Evolutionary conservation across 2,797 vertebrate species (phyloP), one percentile per base, ranked within the genome.

Genomic region (Notolabrus celidotus): DNA sequence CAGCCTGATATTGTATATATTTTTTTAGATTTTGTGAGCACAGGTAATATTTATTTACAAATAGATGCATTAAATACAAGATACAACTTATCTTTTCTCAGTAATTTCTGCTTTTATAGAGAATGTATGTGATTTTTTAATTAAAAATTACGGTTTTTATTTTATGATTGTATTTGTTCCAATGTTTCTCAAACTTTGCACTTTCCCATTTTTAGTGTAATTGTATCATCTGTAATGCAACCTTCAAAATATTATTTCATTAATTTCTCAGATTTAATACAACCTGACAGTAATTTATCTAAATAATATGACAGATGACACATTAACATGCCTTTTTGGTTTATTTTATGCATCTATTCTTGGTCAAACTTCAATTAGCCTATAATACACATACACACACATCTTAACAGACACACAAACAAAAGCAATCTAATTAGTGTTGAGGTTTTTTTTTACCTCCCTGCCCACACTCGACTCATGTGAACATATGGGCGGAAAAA

Each of bases 401-500:
- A 31, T 31, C 29, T 8, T 31, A 6, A 56, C 25, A 55, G 20
- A 36, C 31, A 29, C 25, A 17, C 58, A 52, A 46, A 64, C 19
- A 55, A 76, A 82, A 70, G 45, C 61, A 60, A 79, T 86, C 82
- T 84, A 78, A 83, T 79, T 81, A 69, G 57, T 86, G 82, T 80
- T 86, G 88, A n/a, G n/a, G n/a, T 54, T 63, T 51, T 41, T n/a
- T 17, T 12, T 8, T 38, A 85, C 50, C 65, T 67, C 17, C 14
- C 65, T 69, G 67, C 57, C 51, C 59, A 55, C 47, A 66, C 73
- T 88, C 71, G 23, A 84, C 61, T 56, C 51, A 41, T 69, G 67
- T 80, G 84, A 74, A 83, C 89, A 88, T 81, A 88, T 88, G 83
- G 77, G 78, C 79, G 76, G 62, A 80, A 88, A 87, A 88, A 74